A percentile compares a stretch with the other conserved stretches of the same genome.
These are phyloP conservation scores for Clavelina lepadiformis DNA, from an alignment of 23 tunicate species.

Conservation along the genomic window DNA sequence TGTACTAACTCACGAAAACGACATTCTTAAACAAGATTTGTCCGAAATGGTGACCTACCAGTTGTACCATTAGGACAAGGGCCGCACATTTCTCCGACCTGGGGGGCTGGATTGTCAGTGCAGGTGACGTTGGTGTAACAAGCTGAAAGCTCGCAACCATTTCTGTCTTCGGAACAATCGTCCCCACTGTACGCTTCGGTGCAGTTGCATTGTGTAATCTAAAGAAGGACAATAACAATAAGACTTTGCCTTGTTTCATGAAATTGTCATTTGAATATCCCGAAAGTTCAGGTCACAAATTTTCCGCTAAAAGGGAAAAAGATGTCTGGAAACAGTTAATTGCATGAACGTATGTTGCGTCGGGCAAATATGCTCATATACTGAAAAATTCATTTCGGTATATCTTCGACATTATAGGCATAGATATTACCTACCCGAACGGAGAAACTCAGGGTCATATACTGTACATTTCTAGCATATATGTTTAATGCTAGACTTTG, in stretches of 20 bases:
- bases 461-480: too few relatives aligned
- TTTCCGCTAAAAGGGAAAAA: too few relatives aligned
- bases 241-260: background rate
- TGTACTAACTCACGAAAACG: too few relatives aligned
- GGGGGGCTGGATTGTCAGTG: slow-evolving; percentile 38
- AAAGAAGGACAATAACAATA: background rate
- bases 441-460: too few relatives aligned
- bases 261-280: too few relatives aligned
- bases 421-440: too few relatives aligned
- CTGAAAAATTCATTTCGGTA: background rate
- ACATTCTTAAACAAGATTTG: background rate
- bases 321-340: too few relatives aligned
- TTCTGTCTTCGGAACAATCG: slow-evolving; percentile 44
- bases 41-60: slow-evolving; percentile 14
- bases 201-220: slow-evolving; percentile 47
- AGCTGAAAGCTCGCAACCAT: slow-evolving; percentile 31
- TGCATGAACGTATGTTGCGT: too few relatives aligned
- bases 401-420: background rate
- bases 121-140: slow-evolving; percentile 46
- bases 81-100: slow-evolving; percentile 32
- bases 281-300: too few relatives aligned
- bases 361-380: too few relatives aligned
- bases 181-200: slow-evolving; percentile 41
- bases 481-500: too few relatives aligned
- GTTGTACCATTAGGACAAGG: slow-evolving; percentile 46